Base-by-base conservation (phyloP, 2,113 vertebrate species). In the Marmota flaviventris region DNA sequence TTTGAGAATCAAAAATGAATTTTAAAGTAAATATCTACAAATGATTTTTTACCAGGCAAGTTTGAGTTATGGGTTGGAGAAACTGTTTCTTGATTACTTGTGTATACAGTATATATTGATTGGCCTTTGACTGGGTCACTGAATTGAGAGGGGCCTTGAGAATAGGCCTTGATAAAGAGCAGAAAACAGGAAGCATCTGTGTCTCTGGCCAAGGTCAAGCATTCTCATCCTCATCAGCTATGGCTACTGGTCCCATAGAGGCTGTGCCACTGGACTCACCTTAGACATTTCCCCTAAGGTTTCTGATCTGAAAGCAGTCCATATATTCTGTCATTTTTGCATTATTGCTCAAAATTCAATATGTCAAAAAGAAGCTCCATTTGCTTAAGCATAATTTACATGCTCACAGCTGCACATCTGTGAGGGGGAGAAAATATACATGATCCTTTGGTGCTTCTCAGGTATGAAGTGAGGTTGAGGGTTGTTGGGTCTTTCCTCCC, bases 61-160 rank as follows among this genome's bases (percentile, higher is more conserved):
- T 56, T 78, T 61, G 22, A 65, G 37, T 5, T 63, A 5, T 7
- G 20, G 85, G 67, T 1, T 24, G 0, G 0, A 83, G 45, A 77
- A 58, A 53, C 51, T 24, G 53, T 2, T n/a, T 27, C 69, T 58
- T 14, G 45, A 25, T 81, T 69, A 56, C 11, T 10, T 20, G 37
- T 1, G 2, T 2, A 9, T 20, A 48, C 65, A 25, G 18, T 1
- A 8, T 25, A n/a, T 5, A 5, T n/a, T 7, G 11, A 12, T 53
- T 24, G 45, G 56, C 8, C 10, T 7, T 4, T 24, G 72, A 18
- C 2, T 0, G 6, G 18, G 45, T 39, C 8, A 22, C 22, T 20
- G 34, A 42, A 27, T 9, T 9, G 48, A 32, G 22, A 8, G 24
- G 32, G 53, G 18, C 4, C 8, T n/a, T 1, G 51, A 85, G 9